Base-by-base conservation (phyloP, 2,888 invertebrate species). In the Nomada lathburiana region DNA sequence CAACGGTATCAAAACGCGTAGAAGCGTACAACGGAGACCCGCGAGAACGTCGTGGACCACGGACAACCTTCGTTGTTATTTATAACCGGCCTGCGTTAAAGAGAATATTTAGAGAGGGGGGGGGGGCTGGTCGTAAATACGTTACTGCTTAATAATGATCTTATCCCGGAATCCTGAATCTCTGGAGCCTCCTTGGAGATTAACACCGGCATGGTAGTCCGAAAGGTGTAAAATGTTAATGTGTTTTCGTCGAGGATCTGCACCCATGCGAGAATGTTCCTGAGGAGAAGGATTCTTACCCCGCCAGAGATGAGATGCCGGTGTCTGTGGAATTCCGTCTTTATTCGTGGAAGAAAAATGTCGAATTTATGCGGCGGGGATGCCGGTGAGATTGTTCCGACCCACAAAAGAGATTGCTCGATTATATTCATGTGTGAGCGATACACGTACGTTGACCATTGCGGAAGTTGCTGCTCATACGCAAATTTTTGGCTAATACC, bases 11-110 rank as follows among this genome's bases (percentile, higher is more conserved):
- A 67, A 79, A 86, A 82, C 59, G 65, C 47, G 47, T 13, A 47
- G 16, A 47, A 16, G 47, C 47, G 13, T 11, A 47, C 63, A 68
- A 20, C 29, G 70, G 42, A 36, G 20, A 23, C 50, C 44, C 13
- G 44, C 7, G 36, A 26, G n/a, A 52, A 55, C 55, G 50, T 20
- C 53, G 11, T 13, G 65, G 57, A 36, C 26, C 23, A 10, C 57
- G 59, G 16, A 23, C 13, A 76, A 63, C 47, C n/a, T 26, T 5
- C n/a, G 1, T 11, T 71, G 75, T 90, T 90, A 89, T 90, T 90
- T 89, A 89, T 89, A 88, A 71, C 75, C 26, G 64, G 63, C 57
- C 73, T 76, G 65, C 84, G 86, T 89, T 86, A 85, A 81, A 86
- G 75, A 78, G 81, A 83, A 88, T 89, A 89, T 88, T 85, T 26